phyloP scores from a whole-genome alignment of 1,140 invertebrate species.

The Bombus ignitus region DNA sequence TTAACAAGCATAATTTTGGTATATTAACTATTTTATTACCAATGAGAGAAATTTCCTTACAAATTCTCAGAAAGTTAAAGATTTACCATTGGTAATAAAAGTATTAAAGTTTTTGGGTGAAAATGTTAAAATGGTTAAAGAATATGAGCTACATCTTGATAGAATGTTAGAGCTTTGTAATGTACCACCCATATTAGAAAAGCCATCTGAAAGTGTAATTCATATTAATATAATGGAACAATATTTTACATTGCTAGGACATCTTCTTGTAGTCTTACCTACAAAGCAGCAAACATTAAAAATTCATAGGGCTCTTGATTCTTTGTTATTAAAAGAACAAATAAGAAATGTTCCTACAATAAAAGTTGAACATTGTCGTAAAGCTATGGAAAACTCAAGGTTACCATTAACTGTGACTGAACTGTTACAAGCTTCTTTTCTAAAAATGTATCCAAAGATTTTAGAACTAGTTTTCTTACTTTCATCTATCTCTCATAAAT shows the following conservation, averaged over 20 bases:
- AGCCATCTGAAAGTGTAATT: slow-evolving; percentile 61
- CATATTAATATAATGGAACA: slow-evolving; percentile 53
- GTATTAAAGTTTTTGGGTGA: slow-evolving; percentile 70
- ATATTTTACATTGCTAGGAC: slow-evolving; percentile 71
- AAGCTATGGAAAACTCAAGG: slow-evolving; percentile 65
- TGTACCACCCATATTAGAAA: slow-evolving; percentile 61
- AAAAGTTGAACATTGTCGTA: slow-evolving; percentile 57
- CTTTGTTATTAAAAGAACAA: slow-evolving; percentile 55
- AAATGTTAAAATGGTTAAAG: slow-evolving; percentile 33
- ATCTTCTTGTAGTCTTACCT: slow-evolving; percentile 64
- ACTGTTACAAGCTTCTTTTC: slow-evolving; percentile 51
- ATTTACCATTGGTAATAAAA: slow-evolving; percentile 65
- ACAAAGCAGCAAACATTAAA: slow-evolving; percentile 47
- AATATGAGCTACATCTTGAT: slow-evolving; percentile 64
- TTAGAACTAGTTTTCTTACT: slow-evolving; percentile 64
- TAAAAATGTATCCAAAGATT: slow-evolving; percentile 52
- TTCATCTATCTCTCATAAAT: slow-evolving; percentile 57
- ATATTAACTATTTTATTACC: neutral
- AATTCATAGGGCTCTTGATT: slow-evolving; percentile 53
- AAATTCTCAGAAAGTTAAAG: slow-evolving; percentile 65
- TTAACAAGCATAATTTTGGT: slow-evolving; percentile 11
- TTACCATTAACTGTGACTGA: slow-evolving; percentile 64
- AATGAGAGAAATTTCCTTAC: slow-evolving; percentile 49
- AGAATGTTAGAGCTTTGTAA: slow-evolving; percentile 65
- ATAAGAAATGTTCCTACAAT: slow-evolving; percentile 30